Conservation (phyloP, 2,888 invertebrate species). For the Brachycybe producta region DNA sequence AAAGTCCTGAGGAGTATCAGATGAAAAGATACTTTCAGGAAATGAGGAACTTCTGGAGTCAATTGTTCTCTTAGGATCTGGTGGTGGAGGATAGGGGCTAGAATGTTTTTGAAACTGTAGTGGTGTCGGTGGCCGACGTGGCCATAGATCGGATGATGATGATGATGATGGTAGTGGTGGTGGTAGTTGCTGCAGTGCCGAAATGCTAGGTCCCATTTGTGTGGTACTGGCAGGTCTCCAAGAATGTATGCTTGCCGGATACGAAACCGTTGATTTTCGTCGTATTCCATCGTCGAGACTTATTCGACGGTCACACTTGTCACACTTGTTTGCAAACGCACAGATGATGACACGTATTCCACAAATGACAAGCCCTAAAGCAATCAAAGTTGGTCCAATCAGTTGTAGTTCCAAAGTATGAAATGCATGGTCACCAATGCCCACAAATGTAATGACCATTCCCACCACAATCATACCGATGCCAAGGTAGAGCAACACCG, state of each 20-base stretch:
- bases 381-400: constrained; percentile 70
- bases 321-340: constrained; percentile 23
- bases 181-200: too few species aligned
- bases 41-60: too few species aligned
- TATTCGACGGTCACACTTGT: constrained; percentile 8
- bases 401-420: constrained; percentile 64
- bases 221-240: constrained; percentile 5
- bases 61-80: too few species aligned
- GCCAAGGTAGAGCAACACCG: constrained; percentile 71
- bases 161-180: too few species aligned
- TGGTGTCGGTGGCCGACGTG: constrained; percentile 7
- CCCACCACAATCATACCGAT: constrained; percentile 70
- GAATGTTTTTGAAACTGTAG: neutral
- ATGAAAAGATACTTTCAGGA: too few species aligned
- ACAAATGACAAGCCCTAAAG: constrained; percentile 67
- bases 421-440: constrained; percentile 63
- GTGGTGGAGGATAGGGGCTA: neutral
- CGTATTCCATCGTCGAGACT: neutral
- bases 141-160: too few species aligned
- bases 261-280: too few species aligned
- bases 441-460: constrained; percentile 75
- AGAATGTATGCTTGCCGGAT: neutral
- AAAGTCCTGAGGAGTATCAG: neutral
- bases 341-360: constrained; percentile 69
- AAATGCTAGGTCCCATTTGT: too few species aligned